phyloP scores from a whole-genome alignment of 2,888 invertebrate genomes.

The Caenorhabditis sp. region DNA sequence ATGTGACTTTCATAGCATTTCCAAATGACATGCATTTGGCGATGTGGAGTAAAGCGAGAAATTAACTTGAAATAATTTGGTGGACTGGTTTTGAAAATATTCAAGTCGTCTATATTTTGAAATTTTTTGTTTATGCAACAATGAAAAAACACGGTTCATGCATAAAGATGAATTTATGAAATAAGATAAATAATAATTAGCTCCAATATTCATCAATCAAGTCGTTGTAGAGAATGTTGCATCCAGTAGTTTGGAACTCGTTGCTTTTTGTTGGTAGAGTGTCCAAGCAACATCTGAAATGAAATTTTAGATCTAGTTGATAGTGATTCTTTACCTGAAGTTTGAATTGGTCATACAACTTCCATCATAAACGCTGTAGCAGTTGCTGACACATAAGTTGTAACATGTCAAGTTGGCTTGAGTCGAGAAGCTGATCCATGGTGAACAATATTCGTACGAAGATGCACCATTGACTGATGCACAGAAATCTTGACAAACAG shows the following conservation, averaged over 20 bases:
- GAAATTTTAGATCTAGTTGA: no score
- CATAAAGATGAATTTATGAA: no score
- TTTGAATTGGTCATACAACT: conserved; percentile 6
- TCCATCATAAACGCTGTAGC: conserved; percentile 4
- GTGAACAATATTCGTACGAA: not conserved
- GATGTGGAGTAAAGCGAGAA: no score
- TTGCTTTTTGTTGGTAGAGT: conserved; percentile 2
- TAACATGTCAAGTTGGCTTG: conserved; percentile 10
- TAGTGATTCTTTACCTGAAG: not conserved
- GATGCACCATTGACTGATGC: conserved; percentile 6
- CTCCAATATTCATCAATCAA: not conserved
- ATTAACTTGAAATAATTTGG: no score
- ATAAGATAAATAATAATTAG: no score
- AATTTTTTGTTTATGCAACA: no score
- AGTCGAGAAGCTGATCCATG: conserved; percentile 5
- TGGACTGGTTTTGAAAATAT: no score
- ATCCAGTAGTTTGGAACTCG: conserved; percentile 2
- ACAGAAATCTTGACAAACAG: conserved; percentile 8
- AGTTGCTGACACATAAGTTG: conserved; percentile 8
- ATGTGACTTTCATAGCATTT: no score
- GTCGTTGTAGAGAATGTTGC: not conserved
- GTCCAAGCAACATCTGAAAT: conserved; percentile 5
- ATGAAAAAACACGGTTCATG: no score
- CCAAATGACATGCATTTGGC: no score
- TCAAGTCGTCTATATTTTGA: no score